Evolutionary conservation across 2,888 invertebrate species (phyloP), one percentile per base, ranked within the genome.

Genomic region (Gasteruption jaculator): DNA sequence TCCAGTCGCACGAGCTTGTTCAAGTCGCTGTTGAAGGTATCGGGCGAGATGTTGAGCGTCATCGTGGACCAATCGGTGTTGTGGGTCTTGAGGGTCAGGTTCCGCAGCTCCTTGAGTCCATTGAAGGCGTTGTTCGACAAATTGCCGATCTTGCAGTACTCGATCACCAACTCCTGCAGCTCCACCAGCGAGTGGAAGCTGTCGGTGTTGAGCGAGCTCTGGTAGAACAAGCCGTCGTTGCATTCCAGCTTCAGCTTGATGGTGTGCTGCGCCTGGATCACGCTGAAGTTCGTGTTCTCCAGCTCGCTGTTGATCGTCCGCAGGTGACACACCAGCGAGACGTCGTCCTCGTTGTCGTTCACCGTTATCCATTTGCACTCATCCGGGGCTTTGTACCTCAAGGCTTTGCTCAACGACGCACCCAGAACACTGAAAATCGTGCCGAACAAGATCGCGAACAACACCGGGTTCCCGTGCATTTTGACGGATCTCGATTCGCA

Each of bases 61-160:
- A 87, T 85, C 37, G 86, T 82, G 26, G 86, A 84, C 85, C 87
- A 87, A 65, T 87, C 86, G 27, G 85, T 86, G 71, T 88, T 88
- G 72, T 88, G 86, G 36, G 88, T 88, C 58, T 85, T 79, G 50
- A 91, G 80, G 30, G 89, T 88, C 43, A 91, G 75, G 67, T 87
- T 86, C 53, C 85, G 76, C 47, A 91, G 76, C 66, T 87, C 83
- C 44, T 82, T 80, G 27, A 90, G 78, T 31, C 88, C 88, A 30
- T 82, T 79, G 62, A 91, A 87, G n/a, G 89, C 86, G 42, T 86
- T 86, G 57, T 85, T 83, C 45, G 87, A 85, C 43, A 89, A 75
- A 64, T 86, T 86, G 41, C 85, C 84, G 48, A 89, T 85, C 73
- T 88, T 87, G 71, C 89, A 90, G 65, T 83, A 85, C 65, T 88